phyloP scores from a whole-genome alignment of 2,113 vertebrate genomes.

The Phocoena phocoena region DNA sequence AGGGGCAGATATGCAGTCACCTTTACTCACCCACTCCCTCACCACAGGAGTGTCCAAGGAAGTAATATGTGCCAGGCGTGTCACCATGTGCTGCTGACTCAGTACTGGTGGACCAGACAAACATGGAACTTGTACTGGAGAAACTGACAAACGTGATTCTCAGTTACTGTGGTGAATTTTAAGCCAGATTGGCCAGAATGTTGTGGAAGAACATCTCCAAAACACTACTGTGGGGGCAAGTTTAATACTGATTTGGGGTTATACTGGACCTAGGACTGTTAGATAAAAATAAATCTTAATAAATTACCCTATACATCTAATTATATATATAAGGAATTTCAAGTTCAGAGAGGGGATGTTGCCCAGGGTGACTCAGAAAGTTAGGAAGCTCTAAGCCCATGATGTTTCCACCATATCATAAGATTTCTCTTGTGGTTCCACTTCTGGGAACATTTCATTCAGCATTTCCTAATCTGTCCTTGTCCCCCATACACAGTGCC shows the following conservation, averaged over 20 bases:
- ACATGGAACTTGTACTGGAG: no score
- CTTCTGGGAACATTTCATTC: not conserved
- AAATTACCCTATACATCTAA: not conserved
- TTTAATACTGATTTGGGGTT: not conserved
- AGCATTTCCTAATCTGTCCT: not conserved
- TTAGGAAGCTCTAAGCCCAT: not conserved
- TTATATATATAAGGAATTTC: not conserved
- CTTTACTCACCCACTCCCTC: not conserved
- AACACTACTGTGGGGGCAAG: not conserved
- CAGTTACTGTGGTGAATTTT: not conserved
- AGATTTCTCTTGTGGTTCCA: not conserved
- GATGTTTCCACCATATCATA: not conserved
- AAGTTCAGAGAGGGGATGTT: not conserved
- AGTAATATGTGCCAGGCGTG: rapidly evolving
- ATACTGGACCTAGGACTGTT: not conserved
- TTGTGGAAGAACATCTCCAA: not conserved
- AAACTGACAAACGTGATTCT: not conserved
- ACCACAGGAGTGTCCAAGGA: not conserved
- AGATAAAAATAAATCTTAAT: not conserved
- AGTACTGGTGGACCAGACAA: not conserved
- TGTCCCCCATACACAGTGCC: no score
- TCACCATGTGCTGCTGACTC: rapidly evolving
- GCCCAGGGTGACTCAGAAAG: not conserved
- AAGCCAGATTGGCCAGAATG: not conserved
- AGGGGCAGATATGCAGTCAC: not conserved